Evolutionary conservation across 2,113 vertebrate genomes (phyloP), one percentile per base, ranked within the genome.

Genomic region (Myxocyprinus asiaticus): DNA sequence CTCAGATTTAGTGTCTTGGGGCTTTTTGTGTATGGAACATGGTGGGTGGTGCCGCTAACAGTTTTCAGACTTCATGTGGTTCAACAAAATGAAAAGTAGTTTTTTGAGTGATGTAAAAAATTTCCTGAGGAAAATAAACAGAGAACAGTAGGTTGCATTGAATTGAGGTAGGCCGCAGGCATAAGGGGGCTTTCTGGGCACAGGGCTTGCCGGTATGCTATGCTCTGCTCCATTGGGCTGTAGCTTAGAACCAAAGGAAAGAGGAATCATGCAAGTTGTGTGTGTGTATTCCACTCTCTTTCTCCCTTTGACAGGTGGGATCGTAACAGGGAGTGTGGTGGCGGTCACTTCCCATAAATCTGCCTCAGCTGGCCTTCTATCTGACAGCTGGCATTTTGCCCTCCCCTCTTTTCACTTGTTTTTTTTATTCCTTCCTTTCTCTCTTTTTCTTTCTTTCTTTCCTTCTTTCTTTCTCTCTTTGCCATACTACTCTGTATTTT

Each of bases 331-430:
- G 86, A 88, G 90, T 56, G 45, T 81, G 68, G 81, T 86, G 82
- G 80, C 85, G 83, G 87, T 90, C 87, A 86, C 86, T 90, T 86
- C 84, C 88, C 88, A 88, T 93, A 88, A 92, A 91, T 90, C 87
- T 81, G 85, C 86, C 84, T 92, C 90, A 85, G 88, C 89, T 80
- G 82, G 85, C 88, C 84, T 78, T 76, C 85, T 81, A 85, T 87
- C 82, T 92, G 90, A 91, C 90, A 91, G 89, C 88, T 93, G 92
- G 87, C 88, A 79, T 88, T 85, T 85, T 89, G 88, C 86, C 90
- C 81, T 88, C 85, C 81, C 22, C 22, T 33, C 84, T 82, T 86
- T 87, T 88, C 78, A 87, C 86, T 81, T 81, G 83, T 53, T 86
- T 83, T 81, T 33, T 33, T 33, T 33, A n/a, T 82, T 87, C 85